Conservation (phyloP, 2,888 invertebrate species). For the Nemurella pictetii region DNA sequence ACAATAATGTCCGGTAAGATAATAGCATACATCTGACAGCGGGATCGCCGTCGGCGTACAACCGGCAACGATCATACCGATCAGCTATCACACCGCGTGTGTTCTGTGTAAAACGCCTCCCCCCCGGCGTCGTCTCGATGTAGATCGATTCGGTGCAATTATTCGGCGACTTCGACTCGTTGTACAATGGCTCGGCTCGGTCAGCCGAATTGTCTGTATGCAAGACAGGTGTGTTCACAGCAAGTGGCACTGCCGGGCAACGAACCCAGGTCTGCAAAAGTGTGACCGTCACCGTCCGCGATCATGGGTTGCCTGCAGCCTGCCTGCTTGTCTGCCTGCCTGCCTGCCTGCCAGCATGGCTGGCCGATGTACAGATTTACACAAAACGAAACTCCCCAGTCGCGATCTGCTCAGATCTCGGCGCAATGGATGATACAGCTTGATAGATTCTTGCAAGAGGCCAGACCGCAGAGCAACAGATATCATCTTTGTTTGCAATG, state of each 20-base stretch:
- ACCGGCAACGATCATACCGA: too few species aligned
- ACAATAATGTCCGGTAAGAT: too few species aligned
- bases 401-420: not conserved
- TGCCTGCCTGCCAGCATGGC: not conserved
- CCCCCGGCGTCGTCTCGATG: too few species aligned
- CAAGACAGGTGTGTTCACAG: constrained; percentile 17
- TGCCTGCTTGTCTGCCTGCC: not conserved
- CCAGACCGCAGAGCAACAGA: not conserved
- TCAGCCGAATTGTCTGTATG: not conserved
- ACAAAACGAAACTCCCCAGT: not conserved
- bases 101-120: too few species aligned
- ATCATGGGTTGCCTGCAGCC: not conserved
- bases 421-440: not conserved
- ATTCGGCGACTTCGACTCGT: too few species aligned
- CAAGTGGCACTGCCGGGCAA: constrained; percentile 30
- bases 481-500: not conserved
- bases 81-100: too few species aligned
- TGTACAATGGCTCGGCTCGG: not conserved
- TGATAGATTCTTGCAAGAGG: not conserved
- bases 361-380: not conserved
- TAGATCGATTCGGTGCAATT: too few species aligned
- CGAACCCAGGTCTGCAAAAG: constrained; percentile 31
- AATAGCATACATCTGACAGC: too few species aligned
- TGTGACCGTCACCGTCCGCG: constrained; percentile 38
- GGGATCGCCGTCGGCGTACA: too few species aligned